Percentiles rank a stretch among this genome's conserved stretches.
These are phyloP conservation scores for Drosophila neocordata DNA, from an alignment of 1,140 invertebrate species.

Conservation along the genomic window DNA sequence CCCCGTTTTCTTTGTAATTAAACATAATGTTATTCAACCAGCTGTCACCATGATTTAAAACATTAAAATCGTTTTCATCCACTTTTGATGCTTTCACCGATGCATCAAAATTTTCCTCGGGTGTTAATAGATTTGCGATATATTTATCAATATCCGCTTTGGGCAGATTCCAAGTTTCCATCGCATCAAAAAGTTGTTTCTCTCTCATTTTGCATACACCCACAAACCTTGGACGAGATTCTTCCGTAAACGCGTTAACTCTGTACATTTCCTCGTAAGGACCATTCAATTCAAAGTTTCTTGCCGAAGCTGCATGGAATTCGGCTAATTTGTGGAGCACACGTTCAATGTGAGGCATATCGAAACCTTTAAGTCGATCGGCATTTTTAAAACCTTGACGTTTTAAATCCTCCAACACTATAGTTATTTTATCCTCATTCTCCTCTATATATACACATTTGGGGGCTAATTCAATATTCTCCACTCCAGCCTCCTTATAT, in stretches of 20 bases:
- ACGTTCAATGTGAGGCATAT: conserved; percentile 83
- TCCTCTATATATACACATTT: conserved; percentile 57
- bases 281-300: conserved; percentile 25
- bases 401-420: conserved; percentile 85
- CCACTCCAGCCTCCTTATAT: conserved; percentile 72
- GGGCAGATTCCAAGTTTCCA: conserved; percentile 32
- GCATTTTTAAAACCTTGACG: conserved; percentile 84
- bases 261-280: conserved; percentile 43
- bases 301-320: conserved; percentile 84
- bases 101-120: conserved; percentile 13
- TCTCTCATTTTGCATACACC: conserved; percentile 2
- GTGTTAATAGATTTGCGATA: conserved; percentile 6
- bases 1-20: conserved; percentile 62
- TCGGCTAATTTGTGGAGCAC: conserved; percentile 84
- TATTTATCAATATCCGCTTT: conserved; percentile 43
- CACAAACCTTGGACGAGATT: conserved; percentile 12
- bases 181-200: conserved; percentile 12
- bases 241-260: conserved; percentile 18
- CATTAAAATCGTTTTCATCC: conserved; percentile 84
- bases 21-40: conserved; percentile 79
- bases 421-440: conserved; percentile 48
- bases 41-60: conserved; percentile 86
- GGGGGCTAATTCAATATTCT: conserved; percentile 54
- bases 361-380: conserved; percentile 83
- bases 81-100: conserved; percentile 13